phyloP scores from a whole-genome alignment of 2,113 vertebrate species.

The Steatornis caripensis region DNA sequence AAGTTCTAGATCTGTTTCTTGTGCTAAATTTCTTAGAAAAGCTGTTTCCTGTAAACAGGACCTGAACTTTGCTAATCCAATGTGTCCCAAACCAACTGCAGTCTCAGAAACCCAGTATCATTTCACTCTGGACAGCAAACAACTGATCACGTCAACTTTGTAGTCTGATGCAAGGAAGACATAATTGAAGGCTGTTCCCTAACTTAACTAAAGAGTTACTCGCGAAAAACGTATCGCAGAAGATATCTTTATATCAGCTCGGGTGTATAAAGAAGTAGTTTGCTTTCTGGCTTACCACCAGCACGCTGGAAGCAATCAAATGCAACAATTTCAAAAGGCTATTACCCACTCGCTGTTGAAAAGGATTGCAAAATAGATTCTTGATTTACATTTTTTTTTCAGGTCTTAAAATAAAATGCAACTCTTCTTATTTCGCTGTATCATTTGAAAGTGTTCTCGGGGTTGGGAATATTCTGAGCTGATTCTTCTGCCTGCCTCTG shows the following conservation, averaged over 20 bases:
- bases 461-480: background rate
- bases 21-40: background rate
- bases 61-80: background rate
- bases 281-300: background rate
- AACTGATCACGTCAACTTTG: background rate
- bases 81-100: too few relatives aligned
- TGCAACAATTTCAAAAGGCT: constrained; percentile 11
- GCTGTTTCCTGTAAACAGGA: background rate
- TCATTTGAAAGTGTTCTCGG: background rate
- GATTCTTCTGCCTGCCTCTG: background rate
- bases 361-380: background rate
- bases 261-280: constrained; percentile 18
- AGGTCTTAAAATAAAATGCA: background rate
- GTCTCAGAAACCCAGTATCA: background rate
- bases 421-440: background rate
- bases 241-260: background rate
- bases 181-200: background rate
- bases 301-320: constrained; percentile 18
- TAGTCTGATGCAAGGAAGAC: background rate
- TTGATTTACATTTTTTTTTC: background rate
- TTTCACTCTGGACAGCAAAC: background rate
- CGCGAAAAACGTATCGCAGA: background rate
- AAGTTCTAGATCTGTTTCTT: background rate
- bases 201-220: constrained; percentile 7
- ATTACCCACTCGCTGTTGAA: background rate